Evolutionary conservation across 2,113 vertebrate species (phyloP).

Genomic region (Benitochromis conjunctus): DNA sequence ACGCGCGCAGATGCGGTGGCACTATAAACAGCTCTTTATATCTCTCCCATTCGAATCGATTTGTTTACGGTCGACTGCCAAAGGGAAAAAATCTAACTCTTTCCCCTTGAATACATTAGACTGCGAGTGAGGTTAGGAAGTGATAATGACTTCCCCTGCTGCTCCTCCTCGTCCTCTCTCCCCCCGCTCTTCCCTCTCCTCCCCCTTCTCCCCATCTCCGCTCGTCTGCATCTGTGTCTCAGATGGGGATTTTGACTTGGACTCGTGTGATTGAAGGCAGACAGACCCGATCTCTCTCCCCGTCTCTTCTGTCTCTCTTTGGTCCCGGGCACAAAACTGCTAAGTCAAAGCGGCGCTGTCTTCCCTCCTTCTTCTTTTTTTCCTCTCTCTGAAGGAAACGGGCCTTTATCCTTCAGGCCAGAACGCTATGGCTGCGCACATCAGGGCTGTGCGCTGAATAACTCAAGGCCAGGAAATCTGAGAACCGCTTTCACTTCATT

Average conservation of each 20-base stretch:
- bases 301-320: slow-evolving; percentile 11
- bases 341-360: slow-evolving; percentile 41
- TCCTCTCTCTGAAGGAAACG: background rate
- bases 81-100: slow-evolving; percentile 66
- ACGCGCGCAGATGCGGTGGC: slow-evolving; percentile 22
- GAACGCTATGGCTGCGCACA: slow-evolving; percentile 16
- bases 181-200: background rate
- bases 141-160: slow-evolving; percentile 73
- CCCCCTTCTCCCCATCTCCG: slow-evolving; percentile 11
- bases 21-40: slow-evolving; percentile 65
- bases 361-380: background rate
- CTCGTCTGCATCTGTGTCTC: slow-evolving; percentile 63
- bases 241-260: slow-evolving; percentile 60
- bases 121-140: slow-evolving; percentile 63
- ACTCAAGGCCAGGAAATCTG: slow-evolving; percentile 5
- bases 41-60: slow-evolving; percentile 62
- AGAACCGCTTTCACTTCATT: background rate
- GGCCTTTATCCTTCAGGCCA: slow-evolving; percentile 40
- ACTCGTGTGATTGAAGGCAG: slow-evolving; percentile 58
- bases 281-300: slow-evolving; percentile 33
- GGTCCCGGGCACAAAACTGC: slow-evolving; percentile 29
- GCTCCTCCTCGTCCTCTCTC: slow-evolving; percentile 28
- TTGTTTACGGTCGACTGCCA: slow-evolving; percentile 66
- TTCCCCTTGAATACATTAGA: slow-evolving; percentile 70
- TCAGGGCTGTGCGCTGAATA: slow-evolving; percentile 8